These are phyloP conservation scores for Mixornis gularis DNA, from an alignment of 2,113 vertebrate genomes.

Conservation along the genomic window DNA sequence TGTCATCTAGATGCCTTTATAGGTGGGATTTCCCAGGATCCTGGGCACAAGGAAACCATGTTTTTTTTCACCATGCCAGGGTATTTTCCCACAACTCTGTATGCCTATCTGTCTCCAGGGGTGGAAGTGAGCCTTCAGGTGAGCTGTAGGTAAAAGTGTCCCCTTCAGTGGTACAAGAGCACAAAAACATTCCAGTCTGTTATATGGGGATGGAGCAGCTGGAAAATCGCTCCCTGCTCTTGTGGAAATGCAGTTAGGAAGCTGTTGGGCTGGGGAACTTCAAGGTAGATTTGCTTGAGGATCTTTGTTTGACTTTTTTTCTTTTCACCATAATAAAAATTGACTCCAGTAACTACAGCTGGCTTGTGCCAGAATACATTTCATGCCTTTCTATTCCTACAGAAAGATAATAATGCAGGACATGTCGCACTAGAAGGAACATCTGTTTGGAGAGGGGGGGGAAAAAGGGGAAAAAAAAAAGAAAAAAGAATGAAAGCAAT, in stretches of 20 bases:
- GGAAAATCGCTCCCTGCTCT: rapidly evolving
- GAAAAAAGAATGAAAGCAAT: neutral
- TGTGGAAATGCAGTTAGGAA: neutral
- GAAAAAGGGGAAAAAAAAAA: rapidly evolving
- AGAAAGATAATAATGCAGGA: neutral
- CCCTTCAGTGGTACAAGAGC: neutral
- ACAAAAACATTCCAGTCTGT: neutral
- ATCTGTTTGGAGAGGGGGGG: neutral
- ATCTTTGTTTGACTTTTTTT: neutral
- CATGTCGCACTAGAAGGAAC: neutral
- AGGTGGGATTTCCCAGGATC: neutral
- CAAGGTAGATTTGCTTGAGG: neutral
- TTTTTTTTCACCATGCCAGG: neutral
- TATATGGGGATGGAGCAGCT: neutral
- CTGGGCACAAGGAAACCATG: rapidly evolving
- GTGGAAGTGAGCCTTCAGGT: neutral
- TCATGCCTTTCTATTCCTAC: neutral
- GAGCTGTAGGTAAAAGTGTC: neutral
- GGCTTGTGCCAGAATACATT: neutral
- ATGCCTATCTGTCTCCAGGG: neutral
- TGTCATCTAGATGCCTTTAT: neutral
- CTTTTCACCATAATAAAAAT: neutral
- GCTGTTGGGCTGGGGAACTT: neutral
- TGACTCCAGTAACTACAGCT: neutral
- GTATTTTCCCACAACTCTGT: rapidly evolving